Base-by-base conservation (phyloP, 35 echinoderm and acorn worm genomes). In the Anneissia japonica region DNA sequence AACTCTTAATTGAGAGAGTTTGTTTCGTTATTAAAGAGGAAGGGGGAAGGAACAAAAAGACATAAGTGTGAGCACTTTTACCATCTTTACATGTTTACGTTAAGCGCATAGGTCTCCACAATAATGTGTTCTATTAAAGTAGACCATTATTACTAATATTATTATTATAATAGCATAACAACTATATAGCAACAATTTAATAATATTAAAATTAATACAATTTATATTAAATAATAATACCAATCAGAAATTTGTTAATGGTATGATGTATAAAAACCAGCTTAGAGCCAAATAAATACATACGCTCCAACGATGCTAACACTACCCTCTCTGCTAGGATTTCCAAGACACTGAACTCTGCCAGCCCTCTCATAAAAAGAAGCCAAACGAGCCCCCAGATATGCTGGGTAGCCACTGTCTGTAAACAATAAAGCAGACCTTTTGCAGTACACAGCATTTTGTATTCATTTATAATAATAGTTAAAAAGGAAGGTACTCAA, bases 341-440 rank as follows among this genome's bases (percentile, higher is more conserved):
- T 99, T 13, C 96, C 96, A 9, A 99, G 77, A 87, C 96, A 94
- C 73, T 99, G 91, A 73, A 99, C 92, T 4, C 96, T 78, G 38
- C 96, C 92, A 0, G 96, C 92, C 46, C 92, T 55, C 73, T 94
- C 92, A 45, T 94, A 94, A 87, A 94, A 99, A 41, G 96, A 99
- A 23, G 96, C 96, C 35, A 99, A 84, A 77, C 95, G 89, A 36
- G 92, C 96, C 34, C 96, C 96, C 3, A 99, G 92, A 74, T 99
- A 99, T 26, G 96, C 96, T 87, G 96, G 96, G 39, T 99, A 97
- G 34, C 95, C 95, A 85, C 95, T 97, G 36, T 97, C 95, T 97
- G 95, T 78, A 46, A 72, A 75, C 46, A n/a, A 76, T 0, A 87
- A 87, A 7, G 31, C 36, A 17, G n/a, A n/a, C n/a, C n/a, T n/a